phyloP scores from a whole-genome alignment of 2,113 vertebrate genomes.

The Orthonyx spaldingii region DNA sequence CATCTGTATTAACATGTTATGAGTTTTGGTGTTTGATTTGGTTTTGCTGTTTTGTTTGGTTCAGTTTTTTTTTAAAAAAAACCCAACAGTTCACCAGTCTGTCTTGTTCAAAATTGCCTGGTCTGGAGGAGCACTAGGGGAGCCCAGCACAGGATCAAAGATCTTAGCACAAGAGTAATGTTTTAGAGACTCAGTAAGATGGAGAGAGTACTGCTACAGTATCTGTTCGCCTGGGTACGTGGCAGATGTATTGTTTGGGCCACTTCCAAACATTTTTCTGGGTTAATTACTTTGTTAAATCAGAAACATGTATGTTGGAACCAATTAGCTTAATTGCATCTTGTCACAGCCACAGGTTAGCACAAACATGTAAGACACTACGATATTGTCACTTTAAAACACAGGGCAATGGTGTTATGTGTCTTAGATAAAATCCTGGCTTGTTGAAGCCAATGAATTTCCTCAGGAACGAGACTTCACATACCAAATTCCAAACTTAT shows the following conservation, averaged over 20 bases:
- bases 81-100: background rate
- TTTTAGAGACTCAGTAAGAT: background rate
- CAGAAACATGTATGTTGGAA: background rate
- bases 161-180: background rate
- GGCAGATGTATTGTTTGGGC: background rate
- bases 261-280: background rate
- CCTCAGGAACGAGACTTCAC: background rate
- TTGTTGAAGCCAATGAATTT: background rate
- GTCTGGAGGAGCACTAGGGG: background rate
- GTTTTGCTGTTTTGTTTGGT: background rate
- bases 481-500: slow-evolving; percentile 27
- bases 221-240: fast-evolving
- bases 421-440: background rate
- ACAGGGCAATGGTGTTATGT: background rate
- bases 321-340: background rate
- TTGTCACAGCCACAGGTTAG: background rate
- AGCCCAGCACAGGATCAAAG: background rate
- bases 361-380: background rate
- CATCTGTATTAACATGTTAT: background rate
- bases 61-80: background rate
- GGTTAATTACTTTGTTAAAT: background rate
- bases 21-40: background rate
- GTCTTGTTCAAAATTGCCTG: background rate
- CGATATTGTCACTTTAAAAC: background rate
- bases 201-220: background rate